Conservation (phyloP, 1,140 invertebrate species). For the Pteromalus puparum region DNA sequence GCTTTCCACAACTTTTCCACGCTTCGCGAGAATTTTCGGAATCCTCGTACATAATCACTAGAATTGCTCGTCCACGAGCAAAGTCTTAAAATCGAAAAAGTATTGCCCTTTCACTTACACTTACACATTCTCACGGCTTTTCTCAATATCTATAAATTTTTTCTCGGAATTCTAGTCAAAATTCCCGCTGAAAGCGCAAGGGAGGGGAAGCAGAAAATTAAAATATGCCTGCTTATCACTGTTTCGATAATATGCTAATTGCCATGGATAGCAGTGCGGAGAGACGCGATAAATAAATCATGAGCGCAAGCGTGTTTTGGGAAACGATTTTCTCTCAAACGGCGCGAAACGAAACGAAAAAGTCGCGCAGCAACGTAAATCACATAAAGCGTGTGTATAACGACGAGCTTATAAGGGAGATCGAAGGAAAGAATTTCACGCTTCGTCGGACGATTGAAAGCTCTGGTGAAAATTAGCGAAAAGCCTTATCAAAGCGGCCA, state of each 20-base stretch:
- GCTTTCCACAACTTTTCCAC: too few relatives aligned
- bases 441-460: neutral
- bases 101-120: neutral
- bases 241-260: conserved; percentile 1
- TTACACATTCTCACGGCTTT: neutral
- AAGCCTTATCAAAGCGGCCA: neutral
- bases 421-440: neutral
- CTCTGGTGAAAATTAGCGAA: neutral
- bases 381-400: neutral
- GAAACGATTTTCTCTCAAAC: neutral
- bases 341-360: neutral
- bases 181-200: neutral
- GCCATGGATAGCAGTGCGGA: neutral
- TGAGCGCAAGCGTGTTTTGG: neutral
- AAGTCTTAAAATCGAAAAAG: neutral
- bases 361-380: neutral
- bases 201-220: neutral
- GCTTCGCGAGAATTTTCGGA: too few relatives aligned
- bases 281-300: neutral
- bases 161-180: neutral
- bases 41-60: neutral
- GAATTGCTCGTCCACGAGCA: neutral
- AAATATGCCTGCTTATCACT: neutral
- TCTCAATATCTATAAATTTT: neutral
- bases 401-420: neutral